Conservation (phyloP, 2,113 vertebrate genomes). For the Cochlearius cochlearius region DNA sequence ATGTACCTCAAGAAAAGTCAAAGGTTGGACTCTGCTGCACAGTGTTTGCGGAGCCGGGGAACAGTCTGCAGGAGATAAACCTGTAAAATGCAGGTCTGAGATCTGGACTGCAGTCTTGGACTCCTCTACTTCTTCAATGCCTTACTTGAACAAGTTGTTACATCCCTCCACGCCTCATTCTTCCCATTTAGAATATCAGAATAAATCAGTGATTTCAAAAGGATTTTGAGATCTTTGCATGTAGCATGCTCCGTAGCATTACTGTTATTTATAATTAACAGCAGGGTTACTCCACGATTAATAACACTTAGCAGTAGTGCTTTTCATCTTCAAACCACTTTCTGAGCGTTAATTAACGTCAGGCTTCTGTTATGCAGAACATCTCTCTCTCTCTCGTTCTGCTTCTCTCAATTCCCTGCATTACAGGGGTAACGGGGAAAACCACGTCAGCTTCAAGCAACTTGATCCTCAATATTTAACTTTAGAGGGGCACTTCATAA, state of each 20-base stretch:
- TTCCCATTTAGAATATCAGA: not conserved
- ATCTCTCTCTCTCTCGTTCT: not conserved
- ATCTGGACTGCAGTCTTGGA: not conserved
- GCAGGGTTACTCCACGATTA: conserved; percentile 47
- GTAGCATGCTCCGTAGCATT: not conserved
- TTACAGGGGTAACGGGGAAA: not conserved
- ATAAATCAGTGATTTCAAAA: conserved; percentile 51
- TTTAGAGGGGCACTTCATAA: not conserved
- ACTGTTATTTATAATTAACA: conserved; percentile 63
- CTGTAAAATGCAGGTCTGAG: not conserved
- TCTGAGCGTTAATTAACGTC: conserved; percentile 52
- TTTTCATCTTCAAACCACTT: conserved; percentile 61
- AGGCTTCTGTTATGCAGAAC: conserved; percentile 8
- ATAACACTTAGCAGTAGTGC: conserved; percentile 51
- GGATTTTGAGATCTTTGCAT: conserved; percentile 23
- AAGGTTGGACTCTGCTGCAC: not conserved
- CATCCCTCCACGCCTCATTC: not conserved
- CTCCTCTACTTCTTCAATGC: not conserved
- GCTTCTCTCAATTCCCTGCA: not conserved
- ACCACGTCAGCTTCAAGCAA: not conserved
- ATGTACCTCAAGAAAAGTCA: not conserved
- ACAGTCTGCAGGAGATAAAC: not conserved
- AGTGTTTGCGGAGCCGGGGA: not conserved
- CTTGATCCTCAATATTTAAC: not conserved
- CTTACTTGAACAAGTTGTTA: not conserved